These are phyloP conservation scores for Rhinogobius similis DNA, from an alignment of 2,113 vertebrate species.

Conservation along the genomic window DNA sequence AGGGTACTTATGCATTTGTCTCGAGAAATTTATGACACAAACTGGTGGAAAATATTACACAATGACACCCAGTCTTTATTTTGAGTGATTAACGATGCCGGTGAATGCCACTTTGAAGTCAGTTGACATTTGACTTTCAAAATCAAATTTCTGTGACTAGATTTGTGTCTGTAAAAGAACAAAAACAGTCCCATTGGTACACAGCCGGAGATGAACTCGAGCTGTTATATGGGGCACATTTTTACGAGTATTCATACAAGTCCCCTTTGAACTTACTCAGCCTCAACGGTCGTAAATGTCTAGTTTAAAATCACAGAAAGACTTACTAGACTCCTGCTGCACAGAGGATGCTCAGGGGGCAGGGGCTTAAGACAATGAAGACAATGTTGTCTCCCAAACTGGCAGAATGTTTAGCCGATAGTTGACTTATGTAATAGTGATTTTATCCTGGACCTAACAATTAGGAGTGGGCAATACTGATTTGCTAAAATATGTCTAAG, in stretches of 20 bases:
- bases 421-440: too few relatives aligned
- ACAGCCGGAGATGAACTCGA: conserved; percentile 7
- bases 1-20: conserved; percentile 36
- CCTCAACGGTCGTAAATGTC: conserved; percentile 24
- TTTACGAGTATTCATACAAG: background rate
- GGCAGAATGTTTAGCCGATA: background rate
- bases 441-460: too few relatives aligned
- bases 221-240: background rate
- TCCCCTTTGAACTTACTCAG: conserved; percentile 8
- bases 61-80: conserved; percentile 41
- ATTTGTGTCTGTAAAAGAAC: background rate
- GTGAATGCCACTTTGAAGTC: conserved; percentile 36
- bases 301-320: background rate
- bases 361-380: background rate
- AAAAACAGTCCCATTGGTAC: background rate
- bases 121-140: background rate
- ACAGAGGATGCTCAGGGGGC: too few relatives aligned
- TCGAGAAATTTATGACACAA: conserved; percentile 34
- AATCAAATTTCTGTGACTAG: background rate
- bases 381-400: background rate
- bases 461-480: too few relatives aligned
- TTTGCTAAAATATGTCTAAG: too few relatives aligned
- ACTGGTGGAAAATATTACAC: conserved; percentile 23
- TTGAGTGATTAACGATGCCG: conserved; percentile 33
- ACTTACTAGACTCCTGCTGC: conserved; percentile 8